Percentiles rank a stretch among this genome's conserved stretches.
These are phyloP conservation scores for Nyctibius grandis DNA, from an alignment of 2,797 vertebrate species.

Conservation along the genomic window DNA sequence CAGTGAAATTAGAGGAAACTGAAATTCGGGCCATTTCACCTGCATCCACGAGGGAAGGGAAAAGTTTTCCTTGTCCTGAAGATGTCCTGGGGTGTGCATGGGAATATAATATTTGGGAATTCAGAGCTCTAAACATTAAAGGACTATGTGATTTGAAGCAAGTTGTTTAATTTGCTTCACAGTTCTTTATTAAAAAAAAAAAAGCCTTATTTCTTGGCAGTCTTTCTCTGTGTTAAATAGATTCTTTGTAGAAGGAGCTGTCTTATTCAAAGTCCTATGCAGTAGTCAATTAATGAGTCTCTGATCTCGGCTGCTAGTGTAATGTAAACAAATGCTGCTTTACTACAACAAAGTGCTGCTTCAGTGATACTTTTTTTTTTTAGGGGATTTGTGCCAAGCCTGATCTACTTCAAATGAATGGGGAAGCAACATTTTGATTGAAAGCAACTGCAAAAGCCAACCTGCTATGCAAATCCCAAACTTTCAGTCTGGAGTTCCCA, in stretches of 20 bases:
- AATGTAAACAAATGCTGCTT: background rate
- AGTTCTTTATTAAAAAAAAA: background rate
- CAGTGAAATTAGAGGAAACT: background rate
- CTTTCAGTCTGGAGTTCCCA: background rate
- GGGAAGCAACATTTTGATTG: background rate
- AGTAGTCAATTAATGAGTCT: background rate
- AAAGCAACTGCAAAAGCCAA: background rate
- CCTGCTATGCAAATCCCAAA: background rate
- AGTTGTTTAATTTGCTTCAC: background rate
- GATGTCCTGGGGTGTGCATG: fast-evolving
- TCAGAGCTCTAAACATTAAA: background rate
- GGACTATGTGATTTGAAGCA: background rate
- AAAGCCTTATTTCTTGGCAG: background rate
- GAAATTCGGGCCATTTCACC: background rate
- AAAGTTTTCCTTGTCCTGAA: background rate
- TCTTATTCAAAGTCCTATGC: background rate
- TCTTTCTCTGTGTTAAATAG: background rate
- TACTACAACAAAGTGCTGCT: background rate
- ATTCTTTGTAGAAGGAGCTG: background rate
- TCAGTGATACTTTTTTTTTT: background rate
- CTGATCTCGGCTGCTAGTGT: background rate
- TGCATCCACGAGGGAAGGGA: background rate
- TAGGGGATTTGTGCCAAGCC: background rate
- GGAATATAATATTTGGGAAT: background rate
- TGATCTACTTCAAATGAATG: background rate